Evolutionary conservation across 2,888 invertebrate genomes (phyloP).

Genomic region (Endotricha flammealis): DNA sequence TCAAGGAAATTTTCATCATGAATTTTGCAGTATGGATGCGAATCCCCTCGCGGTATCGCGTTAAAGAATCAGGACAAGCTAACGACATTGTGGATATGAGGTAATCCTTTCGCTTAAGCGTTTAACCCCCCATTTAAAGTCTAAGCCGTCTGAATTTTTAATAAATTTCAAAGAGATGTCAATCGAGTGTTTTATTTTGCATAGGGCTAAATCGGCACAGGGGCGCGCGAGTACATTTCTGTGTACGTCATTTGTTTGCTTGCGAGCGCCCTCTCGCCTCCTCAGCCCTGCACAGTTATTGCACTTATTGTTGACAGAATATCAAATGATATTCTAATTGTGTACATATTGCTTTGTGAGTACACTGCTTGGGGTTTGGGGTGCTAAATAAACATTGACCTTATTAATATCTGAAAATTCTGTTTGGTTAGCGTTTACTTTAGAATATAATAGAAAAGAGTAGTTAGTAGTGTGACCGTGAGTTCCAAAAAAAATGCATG

Average conservation of each 20-base stretch:
- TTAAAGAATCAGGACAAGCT: slow-evolving; percentile 31
- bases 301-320: slow-evolving; percentile 68
- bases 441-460: too few species aligned
- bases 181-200: slow-evolving; percentile 78
- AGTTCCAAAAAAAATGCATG: too few species aligned
- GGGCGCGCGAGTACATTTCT: slow-evolving; percentile 75
- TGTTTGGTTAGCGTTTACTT: too few species aligned
- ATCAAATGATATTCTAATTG: slow-evolving; percentile 64
- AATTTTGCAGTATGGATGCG: too few species aligned
- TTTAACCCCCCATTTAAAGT: slow-evolving; percentile 71
- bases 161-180: slow-evolving; percentile 77
- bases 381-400: slow-evolving; percentile 5
- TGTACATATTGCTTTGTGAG: slow-evolving; percentile 30
- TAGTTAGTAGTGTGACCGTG: too few species aligned
- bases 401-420: too few species aligned
- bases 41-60: too few species aligned
- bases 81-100: slow-evolving; percentile 33
- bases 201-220: slow-evolving; percentile 62
- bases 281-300: slow-evolving; percentile 29
- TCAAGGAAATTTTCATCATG: too few species aligned
- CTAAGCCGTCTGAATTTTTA: slow-evolving; percentile 73
- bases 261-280: slow-evolving; percentile 35
- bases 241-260: slow-evolving; percentile 74
- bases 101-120: slow-evolving; percentile 70
- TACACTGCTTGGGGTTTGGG: slow-evolving; percentile 9